phyloP scores from a whole-genome alignment of 92 coral and sea anemone species.

The Bergia sp. region DNA sequence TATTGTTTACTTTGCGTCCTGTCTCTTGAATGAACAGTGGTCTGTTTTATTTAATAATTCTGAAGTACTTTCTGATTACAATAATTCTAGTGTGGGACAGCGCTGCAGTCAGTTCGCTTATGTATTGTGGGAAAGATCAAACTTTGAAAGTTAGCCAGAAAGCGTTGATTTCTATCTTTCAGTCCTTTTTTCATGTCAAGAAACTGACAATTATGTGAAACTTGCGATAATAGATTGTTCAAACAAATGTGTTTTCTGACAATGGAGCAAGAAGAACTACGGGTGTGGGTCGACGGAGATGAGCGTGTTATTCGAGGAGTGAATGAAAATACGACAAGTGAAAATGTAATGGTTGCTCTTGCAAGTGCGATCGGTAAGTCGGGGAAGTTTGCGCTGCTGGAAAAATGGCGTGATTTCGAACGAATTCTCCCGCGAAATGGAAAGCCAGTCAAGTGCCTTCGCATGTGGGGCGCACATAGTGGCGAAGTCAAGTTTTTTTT shows the following conservation, averaged over 20 bases:
- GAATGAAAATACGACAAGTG: constrained; percentile 83
- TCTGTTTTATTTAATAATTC: constrained; percentile 3
- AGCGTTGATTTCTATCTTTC: background rate
- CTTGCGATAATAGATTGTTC: background rate
- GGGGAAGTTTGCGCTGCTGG: constrained; percentile 81
- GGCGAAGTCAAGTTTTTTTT: constrained; percentile 72
- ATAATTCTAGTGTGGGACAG: constrained; percentile 1
- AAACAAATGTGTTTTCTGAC: constrained; percentile 4
- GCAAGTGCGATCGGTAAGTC: constrained; percentile 86
- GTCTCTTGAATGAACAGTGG: constrained; percentile 3
- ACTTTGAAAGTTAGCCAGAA: background rate
- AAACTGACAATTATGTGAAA: constrained; percentile 8
- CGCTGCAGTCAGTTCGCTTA: background rate
- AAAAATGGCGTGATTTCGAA: constrained; percentile 89
- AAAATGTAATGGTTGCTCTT: constrained; percentile 74
- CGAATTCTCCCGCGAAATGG: constrained; percentile 89
- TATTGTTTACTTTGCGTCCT: background rate
- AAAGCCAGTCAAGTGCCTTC: constrained; percentile 73
- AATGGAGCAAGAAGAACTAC: constrained; percentile 65
- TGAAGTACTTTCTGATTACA: constrained; percentile 8
- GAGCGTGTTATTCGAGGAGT: constrained; percentile 88
- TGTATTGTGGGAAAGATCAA: background rate
- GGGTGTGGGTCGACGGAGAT: constrained; percentile 85
- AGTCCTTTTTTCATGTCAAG: background rate
- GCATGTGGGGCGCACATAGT: constrained; percentile 73